Conservation (phyloP, 2,113 vertebrate genomes). For the Collichthys lucidus region DNA sequence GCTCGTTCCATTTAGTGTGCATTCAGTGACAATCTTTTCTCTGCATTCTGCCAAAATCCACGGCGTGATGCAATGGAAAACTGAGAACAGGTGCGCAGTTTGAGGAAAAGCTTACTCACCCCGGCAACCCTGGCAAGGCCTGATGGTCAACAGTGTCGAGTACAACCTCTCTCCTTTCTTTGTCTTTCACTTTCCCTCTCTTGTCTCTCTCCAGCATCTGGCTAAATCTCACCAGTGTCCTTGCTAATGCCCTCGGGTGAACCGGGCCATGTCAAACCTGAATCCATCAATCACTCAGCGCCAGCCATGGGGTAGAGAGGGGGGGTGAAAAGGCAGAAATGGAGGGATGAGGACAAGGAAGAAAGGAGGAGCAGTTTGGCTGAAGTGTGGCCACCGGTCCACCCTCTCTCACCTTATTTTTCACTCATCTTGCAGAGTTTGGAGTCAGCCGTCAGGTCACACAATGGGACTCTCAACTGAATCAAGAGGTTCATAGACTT, state of each 20-base stretch:
- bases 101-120: conserved; percentile 51
- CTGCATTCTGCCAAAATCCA: conserved; percentile 23
- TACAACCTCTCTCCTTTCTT: conserved; percentile 20
- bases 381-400: conserved; percentile 68
- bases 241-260: conserved; percentile 72
- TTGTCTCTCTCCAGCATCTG: conserved; percentile 60
- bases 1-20: not conserved
- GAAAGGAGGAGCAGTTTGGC: conserved; percentile 33
- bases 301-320: conserved; percentile 52
- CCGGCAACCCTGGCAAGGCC: conserved; percentile 34
- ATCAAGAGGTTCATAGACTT: conserved; percentile 37
- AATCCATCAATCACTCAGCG: conserved; percentile 79
- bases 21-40: conserved; percentile 4
- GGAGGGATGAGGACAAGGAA: conserved; percentile 46
- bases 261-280: conserved; percentile 76
- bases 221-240: conserved; percentile 70
- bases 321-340: conserved; percentile 47
- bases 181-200: conserved; percentile 43
- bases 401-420: conserved; percentile 49
- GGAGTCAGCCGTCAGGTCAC: conserved; percentile 56
- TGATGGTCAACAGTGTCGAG: conserved; percentile 35
- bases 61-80: conserved; percentile 50
- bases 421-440: conserved; percentile 48
- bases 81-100: conserved; percentile 43
- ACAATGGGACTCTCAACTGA: conserved; percentile 36